Evolutionary conservation across 1,140 invertebrate genomes (phyloP), one percentile per base, ranked within the genome.

Genomic region (Lucilia sericata): DNA sequence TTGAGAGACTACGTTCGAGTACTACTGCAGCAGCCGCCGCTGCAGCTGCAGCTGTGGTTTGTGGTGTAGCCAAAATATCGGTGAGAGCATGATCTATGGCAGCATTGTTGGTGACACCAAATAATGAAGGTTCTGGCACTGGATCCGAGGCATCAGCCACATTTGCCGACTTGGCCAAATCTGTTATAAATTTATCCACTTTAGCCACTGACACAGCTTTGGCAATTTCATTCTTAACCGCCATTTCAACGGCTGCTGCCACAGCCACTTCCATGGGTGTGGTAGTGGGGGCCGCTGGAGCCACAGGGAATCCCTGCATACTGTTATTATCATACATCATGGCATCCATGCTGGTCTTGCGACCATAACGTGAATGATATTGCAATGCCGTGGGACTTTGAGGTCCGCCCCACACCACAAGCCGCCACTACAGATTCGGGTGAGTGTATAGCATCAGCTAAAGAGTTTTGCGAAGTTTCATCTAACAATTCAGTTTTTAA

Each of bases 401-500:
- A 4, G 88, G 87, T 21, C 88, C 90, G 2, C 86, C 86, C 82
- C 13, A 47, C 47, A 17, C 83, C 75, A 36, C 83, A 80, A 25
- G 85, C 76, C 21, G 82, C 55, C 25, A 82, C 82, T 2, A 87
- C 82, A 2, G 86, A 74, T 51, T 87, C 88, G 14, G 86, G 84
- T 12, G 87, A 86, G 30, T 87, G 85, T 0, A 87, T 84, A 0
- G 85, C 82, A 0, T 89, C 88, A 0, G 91, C 90, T 9, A 92
- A 85, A 36, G 94, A 90, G 74, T 93, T 93, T 84, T 92, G 92
- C 82, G 95, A 94, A 85, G 94, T 95, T 84, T 96, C 95, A 87
- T 96, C 95, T 2, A 94, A 88, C 2, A 94, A 91, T 90, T 96
- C 95, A 60, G 94, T 95, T 88, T 96, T 96, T 21, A 96, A 83